Conservation (phyloP, 2,797 vertebrate species). For the Typhlichthys eigenmanni region DNA sequence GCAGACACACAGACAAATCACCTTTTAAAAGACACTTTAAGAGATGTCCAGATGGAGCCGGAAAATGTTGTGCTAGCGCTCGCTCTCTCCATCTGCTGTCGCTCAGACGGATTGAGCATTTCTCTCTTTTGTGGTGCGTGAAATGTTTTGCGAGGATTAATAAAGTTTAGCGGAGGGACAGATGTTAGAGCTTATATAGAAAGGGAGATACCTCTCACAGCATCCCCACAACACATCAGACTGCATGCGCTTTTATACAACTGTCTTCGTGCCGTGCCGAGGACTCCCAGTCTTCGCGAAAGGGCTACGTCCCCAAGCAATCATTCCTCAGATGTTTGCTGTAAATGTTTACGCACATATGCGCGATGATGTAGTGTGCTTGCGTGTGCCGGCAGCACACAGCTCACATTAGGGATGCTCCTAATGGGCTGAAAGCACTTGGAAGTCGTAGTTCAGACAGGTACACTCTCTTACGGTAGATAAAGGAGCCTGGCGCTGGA, state of each 20-base stretch:
- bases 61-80: constrained; percentile 65
- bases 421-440: constrained; percentile 79
- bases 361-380: constrained; percentile 61
- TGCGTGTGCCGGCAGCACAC: constrained; percentile 55
- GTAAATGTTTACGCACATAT: constrained; percentile 67
- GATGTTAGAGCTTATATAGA: constrained; percentile 56
- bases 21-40: constrained; percentile 76
- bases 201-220: constrained; percentile 56
- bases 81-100: constrained; percentile 73
- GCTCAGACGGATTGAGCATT: constrained; percentile 59
- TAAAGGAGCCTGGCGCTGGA: constrained; percentile 71
- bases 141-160: constrained; percentile 70
- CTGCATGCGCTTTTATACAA: constrained; percentile 4
- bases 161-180: constrained; percentile 52
- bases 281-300: constrained; percentile 24
- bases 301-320: constrained; percentile 37
- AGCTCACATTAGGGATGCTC: constrained; percentile 69
- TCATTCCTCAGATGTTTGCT: constrained; percentile 60
- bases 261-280: constrained; percentile 18
- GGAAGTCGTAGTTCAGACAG: constrained; percentile 75
- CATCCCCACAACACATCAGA: constrained; percentile 40
- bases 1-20: constrained; percentile 68
- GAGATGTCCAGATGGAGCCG: constrained; percentile 73
- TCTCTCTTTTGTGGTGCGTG: constrained; percentile 61
- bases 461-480: constrained; percentile 77